A percentile compares a stretch with the other conserved stretches of the same genome.
Evolutionary conservation across 2,113 vertebrate genomes (phyloP).

Genomic region (Osmerus mordax): DNA sequence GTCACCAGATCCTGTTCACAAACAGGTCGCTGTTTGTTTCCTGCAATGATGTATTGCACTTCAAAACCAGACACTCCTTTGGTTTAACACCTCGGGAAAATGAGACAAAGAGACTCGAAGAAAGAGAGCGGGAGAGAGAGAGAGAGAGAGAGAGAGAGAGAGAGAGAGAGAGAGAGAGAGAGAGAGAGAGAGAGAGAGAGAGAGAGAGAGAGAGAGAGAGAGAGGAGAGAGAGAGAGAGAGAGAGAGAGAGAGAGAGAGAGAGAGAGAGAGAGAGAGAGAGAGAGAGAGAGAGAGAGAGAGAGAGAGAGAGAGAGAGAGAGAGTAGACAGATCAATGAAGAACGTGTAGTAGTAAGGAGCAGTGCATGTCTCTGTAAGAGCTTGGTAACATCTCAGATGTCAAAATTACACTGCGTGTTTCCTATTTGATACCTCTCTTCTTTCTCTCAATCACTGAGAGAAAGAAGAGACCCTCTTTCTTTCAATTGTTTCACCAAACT

Average conservation of each 20-base stretch:
- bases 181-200: no score
- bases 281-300: not conserved
- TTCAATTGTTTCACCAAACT: no score
- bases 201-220: no score
- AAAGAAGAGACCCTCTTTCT: no score
- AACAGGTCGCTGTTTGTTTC: no score
- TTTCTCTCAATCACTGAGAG: no score
- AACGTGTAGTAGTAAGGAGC: not conserved
- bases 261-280: not conserved
- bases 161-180: not conserved
- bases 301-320: not conserved
- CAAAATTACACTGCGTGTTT: not conserved
- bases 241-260: not conserved
- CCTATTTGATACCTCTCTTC: not conserved
- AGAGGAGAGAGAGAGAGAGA: not conserved
- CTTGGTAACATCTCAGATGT: not conserved
- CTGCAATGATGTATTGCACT: no score
- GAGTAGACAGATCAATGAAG: not conserved
- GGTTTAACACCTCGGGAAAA: no score
- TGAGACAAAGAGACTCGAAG: not conserved
- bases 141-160: not conserved
- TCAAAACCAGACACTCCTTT: no score
- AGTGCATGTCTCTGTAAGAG: not conserved
- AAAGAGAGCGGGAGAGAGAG: constrained; percentile 1
- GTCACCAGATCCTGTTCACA: no score